These are phyloP conservation scores for Microtus pennsylvanicus DNA, from an alignment of 2,113 vertebrate species.

Conservation along the genomic window DNA sequence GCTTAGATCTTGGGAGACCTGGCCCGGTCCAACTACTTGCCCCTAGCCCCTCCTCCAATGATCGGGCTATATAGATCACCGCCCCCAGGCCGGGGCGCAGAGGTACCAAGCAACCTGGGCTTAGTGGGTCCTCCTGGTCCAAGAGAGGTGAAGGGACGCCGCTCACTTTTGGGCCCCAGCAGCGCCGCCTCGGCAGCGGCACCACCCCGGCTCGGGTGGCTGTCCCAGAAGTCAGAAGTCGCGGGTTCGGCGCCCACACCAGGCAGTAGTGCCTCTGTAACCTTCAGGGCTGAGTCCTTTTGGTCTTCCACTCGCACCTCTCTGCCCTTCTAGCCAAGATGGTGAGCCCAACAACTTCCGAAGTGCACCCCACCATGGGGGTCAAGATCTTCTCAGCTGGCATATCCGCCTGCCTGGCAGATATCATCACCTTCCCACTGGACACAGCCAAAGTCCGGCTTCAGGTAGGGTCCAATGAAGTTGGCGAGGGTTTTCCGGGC, in stretches of 20 bases:
- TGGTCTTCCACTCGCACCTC: neutral
- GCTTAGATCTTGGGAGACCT: neutral
- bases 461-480: constrained; percentile 14
- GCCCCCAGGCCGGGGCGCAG: neutral
- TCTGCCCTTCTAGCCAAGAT: constrained; percentile 78
- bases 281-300: neutral
- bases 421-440: constrained; percentile 92
- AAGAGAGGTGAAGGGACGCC: too few relatives aligned
- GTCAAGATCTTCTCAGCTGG: constrained; percentile 92
- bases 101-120: neutral
- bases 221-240: neutral
- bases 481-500: rapidly evolving
- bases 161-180: neutral
- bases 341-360: constrained; percentile 89
- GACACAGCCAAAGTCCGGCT: constrained; percentile 84
- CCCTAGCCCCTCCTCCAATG: neutral
- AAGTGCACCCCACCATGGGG: constrained; percentile 88
- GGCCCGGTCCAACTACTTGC: neutral
- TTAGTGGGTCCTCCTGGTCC: neutral
- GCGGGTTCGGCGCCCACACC: neutral
- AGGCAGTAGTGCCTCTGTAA: neutral
- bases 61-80: neutral
- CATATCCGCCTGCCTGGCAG: constrained; percentile 90
- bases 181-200: neutral
- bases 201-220: neutral